These are phyloP conservation scores for Aradophagus sp. DNA, from an alignment of 1,140 invertebrate species.

Conservation along the genomic window DNA sequence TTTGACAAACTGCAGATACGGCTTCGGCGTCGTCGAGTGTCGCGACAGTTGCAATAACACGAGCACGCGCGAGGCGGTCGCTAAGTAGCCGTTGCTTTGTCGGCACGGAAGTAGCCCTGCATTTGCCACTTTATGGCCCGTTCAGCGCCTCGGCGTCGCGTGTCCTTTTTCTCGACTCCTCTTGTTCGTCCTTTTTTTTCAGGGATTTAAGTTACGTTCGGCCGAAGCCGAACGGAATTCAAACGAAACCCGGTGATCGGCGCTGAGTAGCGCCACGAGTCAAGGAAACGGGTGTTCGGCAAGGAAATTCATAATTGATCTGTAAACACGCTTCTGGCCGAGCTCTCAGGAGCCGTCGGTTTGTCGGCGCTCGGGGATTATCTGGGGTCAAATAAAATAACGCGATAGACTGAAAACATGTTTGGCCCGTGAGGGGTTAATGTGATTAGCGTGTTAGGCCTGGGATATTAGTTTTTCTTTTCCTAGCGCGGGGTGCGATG, in stretches of 20 bases:
- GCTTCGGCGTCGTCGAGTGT: conserved; percentile 14
- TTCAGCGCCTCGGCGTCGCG: too few species aligned
- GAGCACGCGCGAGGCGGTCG: conserved; percentile 58
- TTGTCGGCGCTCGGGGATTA: too few species aligned
- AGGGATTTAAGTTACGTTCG: conserved; percentile 15
- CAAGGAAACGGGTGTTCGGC: conserved; percentile 13
- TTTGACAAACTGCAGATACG: conserved; percentile 32
- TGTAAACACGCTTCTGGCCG: conserved; percentile 30
- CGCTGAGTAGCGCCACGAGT: conserved; percentile 21
- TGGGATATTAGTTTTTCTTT: too few species aligned
- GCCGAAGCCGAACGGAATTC: neutral
- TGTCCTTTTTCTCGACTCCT: too few species aligned
- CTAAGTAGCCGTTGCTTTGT: conserved; percentile 48
- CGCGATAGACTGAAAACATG: too few species aligned
- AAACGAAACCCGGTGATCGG: conserved; percentile 1
- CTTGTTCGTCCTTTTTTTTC: too few species aligned
- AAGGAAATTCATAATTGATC: conserved; percentile 14
- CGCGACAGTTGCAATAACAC: conserved; percentile 66
- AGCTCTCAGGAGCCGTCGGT: too few species aligned
- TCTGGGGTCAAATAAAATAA: too few species aligned
- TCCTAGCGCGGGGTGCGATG: too few species aligned
- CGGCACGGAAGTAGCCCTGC: conserved; percentile 44
- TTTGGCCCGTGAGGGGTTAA: too few species aligned
- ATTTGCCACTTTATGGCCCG: conserved; percentile 38
- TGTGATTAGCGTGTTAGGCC: too few species aligned